Conservation (phyloP, 2,113 vertebrate genomes). For the Larimichthys crocea region DNA sequence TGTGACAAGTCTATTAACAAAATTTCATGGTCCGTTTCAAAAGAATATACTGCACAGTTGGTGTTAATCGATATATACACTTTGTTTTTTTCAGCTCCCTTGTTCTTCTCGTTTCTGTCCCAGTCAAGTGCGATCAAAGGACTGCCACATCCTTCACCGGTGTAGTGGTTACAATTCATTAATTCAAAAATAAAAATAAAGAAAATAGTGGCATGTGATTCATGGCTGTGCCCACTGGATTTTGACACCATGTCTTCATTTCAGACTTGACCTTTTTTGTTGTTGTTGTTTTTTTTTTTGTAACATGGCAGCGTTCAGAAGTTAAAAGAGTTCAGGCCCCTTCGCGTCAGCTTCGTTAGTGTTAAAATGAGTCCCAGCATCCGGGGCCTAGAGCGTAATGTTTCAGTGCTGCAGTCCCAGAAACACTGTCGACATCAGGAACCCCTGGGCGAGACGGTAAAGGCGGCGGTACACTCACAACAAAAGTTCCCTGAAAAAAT, state of each 20-base stretch:
- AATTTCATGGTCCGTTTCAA: slow-evolving; percentile 48
- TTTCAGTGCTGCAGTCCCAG: background rate
- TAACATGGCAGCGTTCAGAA: slow-evolving; percentile 57
- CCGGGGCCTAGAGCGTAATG: background rate
- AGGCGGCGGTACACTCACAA: slow-evolving; percentile 35
- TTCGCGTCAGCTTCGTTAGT: slow-evolving; percentile 10
- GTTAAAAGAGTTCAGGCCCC: slow-evolving; percentile 10
- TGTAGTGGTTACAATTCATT: slow-evolving; percentile 56
- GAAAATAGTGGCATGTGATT: slow-evolving; percentile 39
- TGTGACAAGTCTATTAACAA: slow-evolving; percentile 47
- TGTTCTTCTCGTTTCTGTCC: slow-evolving; percentile 19
- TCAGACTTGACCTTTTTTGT: slow-evolving; percentile 6
- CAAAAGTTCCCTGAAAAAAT: slow-evolving; percentile 49
- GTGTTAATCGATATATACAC: slow-evolving; percentile 62
- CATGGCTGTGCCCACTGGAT: slow-evolving; percentile 38
- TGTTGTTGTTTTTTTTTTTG: background rate
- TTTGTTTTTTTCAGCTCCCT: slow-evolving; percentile 16
- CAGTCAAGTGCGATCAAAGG: slow-evolving; percentile 13
- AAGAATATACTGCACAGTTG: slow-evolving; percentile 58
- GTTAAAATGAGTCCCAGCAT: slow-evolving; percentile 3
- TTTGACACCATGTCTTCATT: slow-evolving; percentile 17
- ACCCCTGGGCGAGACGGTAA: slow-evolving; percentile 5
- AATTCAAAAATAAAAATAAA: background rate
- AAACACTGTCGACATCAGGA: slow-evolving; percentile 30
- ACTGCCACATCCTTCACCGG: background rate